phyloP scores from a whole-genome alignment of 1,140 invertebrate genomes.

The Drosophila oshimai region DNA sequence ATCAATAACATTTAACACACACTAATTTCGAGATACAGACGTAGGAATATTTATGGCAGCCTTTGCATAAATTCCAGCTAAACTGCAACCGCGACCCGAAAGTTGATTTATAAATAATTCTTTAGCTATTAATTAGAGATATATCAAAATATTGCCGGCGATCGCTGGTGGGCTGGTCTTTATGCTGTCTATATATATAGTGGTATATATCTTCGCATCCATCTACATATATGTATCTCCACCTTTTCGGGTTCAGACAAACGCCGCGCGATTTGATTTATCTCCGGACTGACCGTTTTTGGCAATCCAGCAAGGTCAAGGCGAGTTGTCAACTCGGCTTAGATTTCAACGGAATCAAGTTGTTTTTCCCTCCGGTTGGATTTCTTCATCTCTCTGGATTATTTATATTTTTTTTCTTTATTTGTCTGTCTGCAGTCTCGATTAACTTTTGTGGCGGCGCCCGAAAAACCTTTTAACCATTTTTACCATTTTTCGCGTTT shows the following conservation, averaged over 20 bases:
- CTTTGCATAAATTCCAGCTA: conserved; percentile 62
- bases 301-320: conserved; percentile 69
- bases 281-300: conserved; percentile 66
- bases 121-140: conserved; percentile 71
- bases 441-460: conserved; percentile 59
- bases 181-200: neutral
- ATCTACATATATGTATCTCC: conserved; percentile 27
- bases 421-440: conserved; percentile 66
- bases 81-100: conserved; percentile 37
- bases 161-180: conserved; percentile 28
- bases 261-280: conserved; percentile 56
- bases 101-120: conserved; percentile 47
- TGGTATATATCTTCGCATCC: neutral
- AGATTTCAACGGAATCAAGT: conserved; percentile 66
- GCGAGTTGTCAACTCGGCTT: conserved; percentile 70
- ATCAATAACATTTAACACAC: conserved; percentile 75
- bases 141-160: conserved; percentile 61
- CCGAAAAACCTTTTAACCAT: conserved; percentile 49
- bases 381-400: neutral
- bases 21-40: conserved; percentile 50
- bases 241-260: conserved; percentile 34
- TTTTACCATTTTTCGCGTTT: conserved; percentile 27
- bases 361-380: conserved; percentile 3
- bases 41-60: conserved; percentile 31
- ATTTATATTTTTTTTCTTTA: neutral